A percentile compares a stretch with the other conserved stretches of the same genome.
Evolutionary conservation across 2,888 invertebrate genomes (phyloP).

Genomic region (Nycteola revayana): DNA sequence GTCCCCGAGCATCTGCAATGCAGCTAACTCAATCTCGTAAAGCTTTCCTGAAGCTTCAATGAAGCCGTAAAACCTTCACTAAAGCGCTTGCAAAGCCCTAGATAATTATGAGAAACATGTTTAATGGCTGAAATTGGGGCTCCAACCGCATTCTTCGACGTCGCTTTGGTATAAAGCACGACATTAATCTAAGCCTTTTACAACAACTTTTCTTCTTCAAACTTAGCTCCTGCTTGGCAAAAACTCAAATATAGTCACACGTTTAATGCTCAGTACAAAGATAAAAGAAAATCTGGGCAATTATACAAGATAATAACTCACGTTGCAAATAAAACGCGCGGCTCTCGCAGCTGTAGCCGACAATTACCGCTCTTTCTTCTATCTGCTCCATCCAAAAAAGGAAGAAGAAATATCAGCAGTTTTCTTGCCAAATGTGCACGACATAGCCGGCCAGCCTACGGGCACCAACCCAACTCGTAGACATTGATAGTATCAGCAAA

Average conservation of each 20-base stretch:
- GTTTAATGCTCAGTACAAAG: neutral
- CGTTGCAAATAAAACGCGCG: slow-evolving; percentile 33
- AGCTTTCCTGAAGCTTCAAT: slow-evolving; percentile 29
- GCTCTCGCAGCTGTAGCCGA: slow-evolving; percentile 34
- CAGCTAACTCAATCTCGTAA: slow-evolving; percentile 37
- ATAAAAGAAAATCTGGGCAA: neutral
- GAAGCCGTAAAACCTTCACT: slow-evolving; percentile 37
- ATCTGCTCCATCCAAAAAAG: slow-evolving; percentile 33
- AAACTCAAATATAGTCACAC: no score
- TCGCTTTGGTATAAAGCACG: slow-evolving; percentile 32
- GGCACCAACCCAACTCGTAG: slow-evolving; percentile 42
- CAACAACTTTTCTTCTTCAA: slow-evolving; percentile 30
- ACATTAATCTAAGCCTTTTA: slow-evolving; percentile 41
- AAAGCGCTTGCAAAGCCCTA: slow-evolving; percentile 40
- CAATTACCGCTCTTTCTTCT: slow-evolving; percentile 46
- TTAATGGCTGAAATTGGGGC: slow-evolving; percentile 40
- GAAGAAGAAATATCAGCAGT: slow-evolving; percentile 42
- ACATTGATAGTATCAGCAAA: slow-evolving; percentile 6
- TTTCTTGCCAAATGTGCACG: slow-evolving; percentile 45
- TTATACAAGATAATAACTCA: no score
- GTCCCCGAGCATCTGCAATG: slow-evolving; percentile 43
- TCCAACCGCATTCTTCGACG: slow-evolving; percentile 21
- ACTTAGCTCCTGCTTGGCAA: slow-evolving; percentile 19
- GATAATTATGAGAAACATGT: slow-evolving; percentile 49
- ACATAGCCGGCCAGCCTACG: slow-evolving; percentile 34